A percentile compares a stretch with the other conserved stretches of the same genome.
These are phyloP conservation scores for Ancistrus triradiatus DNA, from an alignment of 2,113 vertebrate genomes.

Conservation along the genomic window DNA sequence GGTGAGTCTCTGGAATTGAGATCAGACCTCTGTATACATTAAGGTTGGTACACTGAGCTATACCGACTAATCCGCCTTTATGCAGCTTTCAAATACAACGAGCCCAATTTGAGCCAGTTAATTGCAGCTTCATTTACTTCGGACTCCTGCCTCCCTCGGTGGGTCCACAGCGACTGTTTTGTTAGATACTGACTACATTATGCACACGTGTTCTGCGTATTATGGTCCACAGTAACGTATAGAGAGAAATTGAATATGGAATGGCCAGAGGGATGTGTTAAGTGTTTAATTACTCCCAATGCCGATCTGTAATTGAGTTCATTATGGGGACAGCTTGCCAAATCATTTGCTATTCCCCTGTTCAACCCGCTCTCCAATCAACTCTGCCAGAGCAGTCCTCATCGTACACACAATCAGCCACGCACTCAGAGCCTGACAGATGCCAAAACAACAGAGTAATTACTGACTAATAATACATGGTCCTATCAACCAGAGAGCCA, in stretches of 20 bases:
- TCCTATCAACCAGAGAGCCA: too few relatives aligned
- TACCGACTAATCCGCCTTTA: too few relatives aligned
- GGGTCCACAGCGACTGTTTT: too few relatives aligned
- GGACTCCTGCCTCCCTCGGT: too few relatives aligned
- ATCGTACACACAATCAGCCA: constrained; percentile 4
- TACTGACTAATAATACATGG: constrained; percentile 19
- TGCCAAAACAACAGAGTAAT: constrained; percentile 5
- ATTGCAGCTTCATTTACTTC: too few relatives aligned
- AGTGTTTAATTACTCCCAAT: constrained; percentile 55
- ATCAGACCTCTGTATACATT: too few relatives aligned
- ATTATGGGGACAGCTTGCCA: constrained; percentile 54
- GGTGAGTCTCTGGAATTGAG: too few relatives aligned
- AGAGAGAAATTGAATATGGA: neutral
- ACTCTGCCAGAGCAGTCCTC: constrained; percentile 49
- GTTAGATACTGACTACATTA: too few relatives aligned
- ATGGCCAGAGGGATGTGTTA: constrained; percentile 35
- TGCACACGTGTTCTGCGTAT: too few relatives aligned
- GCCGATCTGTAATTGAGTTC: constrained; percentile 59
- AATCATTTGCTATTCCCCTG: constrained; percentile 55
- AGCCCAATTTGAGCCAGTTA: too few relatives aligned
- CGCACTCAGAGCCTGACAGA: constrained; percentile 5
- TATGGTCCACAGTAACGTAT: neutral
- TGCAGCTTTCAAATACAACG: too few relatives aligned
- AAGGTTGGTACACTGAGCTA: too few relatives aligned
- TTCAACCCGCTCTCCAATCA: constrained; percentile 56